Evolutionary conservation across 2,113 vertebrate species (phyloP), one percentile per base, ranked within the genome.

Genomic region (Orientallactaga bullata): DNA sequence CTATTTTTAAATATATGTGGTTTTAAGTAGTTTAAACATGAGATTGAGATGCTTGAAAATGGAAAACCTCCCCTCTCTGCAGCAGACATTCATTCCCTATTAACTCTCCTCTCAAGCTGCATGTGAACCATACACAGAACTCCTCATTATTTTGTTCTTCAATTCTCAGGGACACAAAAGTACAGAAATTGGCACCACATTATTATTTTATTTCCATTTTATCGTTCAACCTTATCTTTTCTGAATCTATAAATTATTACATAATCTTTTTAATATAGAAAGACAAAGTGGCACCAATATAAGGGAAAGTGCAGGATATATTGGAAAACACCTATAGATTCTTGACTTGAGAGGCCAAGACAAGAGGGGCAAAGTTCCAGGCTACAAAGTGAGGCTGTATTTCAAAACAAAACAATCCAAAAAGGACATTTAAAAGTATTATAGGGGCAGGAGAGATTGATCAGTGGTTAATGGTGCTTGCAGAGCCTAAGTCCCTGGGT

Each of bases 1-100:
- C 12, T 79, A 66, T 42, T 61, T 88, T 94, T 58, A 26, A 66
- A 76, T 77, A 4, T 30, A 42, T 35, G 72, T 77, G 77, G 32
- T 6, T 88, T 86, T 86, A 55, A 83, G 32, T 47, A 58, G 3
- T 78, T 83, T 88, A 85, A 91, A 90, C 15, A n/a, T 65, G 21
- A 77, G 87, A 61, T 11, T 37, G 61, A 88, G 23, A 51, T 51
- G n/a, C 1, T 37, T 28, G 28, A 3, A 91, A 68, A 73, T 12
- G 65, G 60, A 65, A 85, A 94, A 69, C 2, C 39, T 42, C 2
- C 12, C 20, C 10, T 90, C 23, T n/a, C 8, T 80, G 82, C 78
- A 81, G 21, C 11, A 39, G 18, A 2, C 3, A 51, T 72, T 51
- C 42, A 6, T 24, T 72, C 7, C 4, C 2, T 3, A 65, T 17